A percentile compares a stretch with the other conserved stretches of the same genome.
These are phyloP conservation scores for Gyrodactylus bullatarudis DNA, from an alignment of 1,140 invertebrate species.

Conservation along the genomic window DNA sequence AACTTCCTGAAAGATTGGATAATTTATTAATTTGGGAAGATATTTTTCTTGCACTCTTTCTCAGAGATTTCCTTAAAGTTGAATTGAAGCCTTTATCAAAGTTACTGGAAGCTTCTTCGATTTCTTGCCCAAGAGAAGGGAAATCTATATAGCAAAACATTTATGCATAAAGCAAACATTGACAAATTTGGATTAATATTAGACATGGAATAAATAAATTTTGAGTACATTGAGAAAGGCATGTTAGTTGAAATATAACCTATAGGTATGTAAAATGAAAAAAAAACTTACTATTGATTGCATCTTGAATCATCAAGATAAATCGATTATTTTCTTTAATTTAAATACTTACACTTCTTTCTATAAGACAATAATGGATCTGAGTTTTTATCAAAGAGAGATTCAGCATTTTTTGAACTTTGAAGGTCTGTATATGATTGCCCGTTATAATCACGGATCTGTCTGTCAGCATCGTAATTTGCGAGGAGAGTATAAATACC, in stretches of 20 bases:
- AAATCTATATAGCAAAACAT: neutral
- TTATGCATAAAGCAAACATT: neutral
- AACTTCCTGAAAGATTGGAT: neutral
- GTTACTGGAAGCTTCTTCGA: no score
- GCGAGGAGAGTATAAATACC: neutral
- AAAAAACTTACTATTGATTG: neutral
- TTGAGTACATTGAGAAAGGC: neutral
- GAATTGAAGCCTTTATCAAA: neutral
- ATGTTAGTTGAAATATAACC: neutral
- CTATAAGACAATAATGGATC: neutral
- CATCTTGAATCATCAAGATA: neutral
- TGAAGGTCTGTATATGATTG: neutral
- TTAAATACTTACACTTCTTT: neutral
- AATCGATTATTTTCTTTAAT: neutral
- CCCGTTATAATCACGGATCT: neutral
- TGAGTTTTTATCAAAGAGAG: neutral
- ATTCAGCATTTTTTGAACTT: no score
- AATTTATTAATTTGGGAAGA: neutral
- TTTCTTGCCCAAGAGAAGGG: neutral
- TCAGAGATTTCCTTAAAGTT: neutral
- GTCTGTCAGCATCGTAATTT: neutral
- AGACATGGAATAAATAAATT: neutral
- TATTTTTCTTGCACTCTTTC: neutral
- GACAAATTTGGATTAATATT: neutral
- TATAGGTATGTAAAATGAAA: neutral